Evolutionary conservation across 2,113 vertebrate species (phyloP).

Genomic region (Phaethon lepturus): DNA sequence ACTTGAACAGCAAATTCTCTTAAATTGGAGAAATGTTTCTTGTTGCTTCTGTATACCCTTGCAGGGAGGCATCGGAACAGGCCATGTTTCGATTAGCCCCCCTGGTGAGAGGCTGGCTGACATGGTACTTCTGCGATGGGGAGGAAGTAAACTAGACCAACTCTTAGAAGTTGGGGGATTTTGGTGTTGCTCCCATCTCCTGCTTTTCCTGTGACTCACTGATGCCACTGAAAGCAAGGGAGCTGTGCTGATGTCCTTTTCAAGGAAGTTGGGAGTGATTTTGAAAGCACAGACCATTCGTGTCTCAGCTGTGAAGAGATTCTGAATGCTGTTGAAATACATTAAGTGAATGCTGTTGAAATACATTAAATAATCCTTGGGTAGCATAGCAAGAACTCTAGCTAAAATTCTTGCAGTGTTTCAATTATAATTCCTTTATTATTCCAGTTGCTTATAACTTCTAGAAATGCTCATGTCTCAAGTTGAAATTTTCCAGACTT

Average conservation of each 20-base stretch:
- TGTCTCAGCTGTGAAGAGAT: background rate
- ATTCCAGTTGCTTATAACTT: slow-evolving; percentile 44
- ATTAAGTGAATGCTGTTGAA: background rate
- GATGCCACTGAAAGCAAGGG: background rate
- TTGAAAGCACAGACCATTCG: background rate
- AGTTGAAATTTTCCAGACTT: slow-evolving; percentile 46
- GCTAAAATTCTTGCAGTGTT: slow-evolving; percentile 1
- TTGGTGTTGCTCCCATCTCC: background rate
- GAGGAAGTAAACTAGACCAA: background rate
- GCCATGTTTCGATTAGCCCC: background rate
- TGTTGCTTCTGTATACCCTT: background rate
- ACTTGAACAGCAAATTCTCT: background rate
- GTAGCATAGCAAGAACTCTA: background rate
- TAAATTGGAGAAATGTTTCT: background rate
- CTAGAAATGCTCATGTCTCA: background rate
- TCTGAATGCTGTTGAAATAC: background rate
- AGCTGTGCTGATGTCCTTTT: background rate
- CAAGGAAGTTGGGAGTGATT: background rate
- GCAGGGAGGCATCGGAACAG: background rate
- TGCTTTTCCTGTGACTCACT: background rate
- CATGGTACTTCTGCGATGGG: background rate
- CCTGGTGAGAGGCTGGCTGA: background rate
- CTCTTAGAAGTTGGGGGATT: background rate
- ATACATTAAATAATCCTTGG: background rate
- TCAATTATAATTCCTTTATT: slow-evolving; percentile 21